Base-by-base conservation (phyloP, 2,888 invertebrate species). In the Drosophila emarginata region DNA sequence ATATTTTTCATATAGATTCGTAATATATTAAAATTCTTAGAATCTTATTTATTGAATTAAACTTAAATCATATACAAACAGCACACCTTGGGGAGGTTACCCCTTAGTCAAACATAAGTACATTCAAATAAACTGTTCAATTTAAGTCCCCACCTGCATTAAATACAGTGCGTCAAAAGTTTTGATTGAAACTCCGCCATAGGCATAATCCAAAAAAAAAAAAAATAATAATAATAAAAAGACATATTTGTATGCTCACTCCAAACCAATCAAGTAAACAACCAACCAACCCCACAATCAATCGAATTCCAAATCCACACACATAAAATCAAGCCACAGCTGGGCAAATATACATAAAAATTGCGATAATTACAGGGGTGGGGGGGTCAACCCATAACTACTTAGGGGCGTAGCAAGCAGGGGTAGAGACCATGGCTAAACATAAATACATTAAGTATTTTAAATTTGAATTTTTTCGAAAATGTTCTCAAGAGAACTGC, bases 71-170 rank as follows among this genome's bases (percentile, higher is more conserved):
- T 21, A 32, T 12, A 21, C 15, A 28, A 14, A 28, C 14, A 54
- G 15, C 15, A 21, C 21, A 36, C 57, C 12, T 36, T 15, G 5
- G 14, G 21, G 28, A 2, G 12, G 3, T 11, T 6, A 18, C 45
- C 53, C 61, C 39, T n/a, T 53, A 11, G 21, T 21, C 21, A 12
- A 59, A 32, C n/a, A 45, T 21, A 18, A 18, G 18, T 45, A 45
- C 4, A 23, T 23, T 23, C 45, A 12, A 21, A 21, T 18, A 45
- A 45, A 21, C 21, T 12, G 36, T 18, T 54, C 18, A 36, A 15
- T 36, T 36, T 36, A 54, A 54, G 18, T 14, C 59, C 40, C 58
- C 76, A 83, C 79, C 84, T 80, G 84, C 71, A 78, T 58, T 39
- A 57, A 58, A 28, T 18, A 32, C 32, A 53, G 18, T 45, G 39